phyloP scores from a whole-genome alignment of 35 echinoderm and acorn worm genomes.

The Lytechinus variegatus region DNA sequence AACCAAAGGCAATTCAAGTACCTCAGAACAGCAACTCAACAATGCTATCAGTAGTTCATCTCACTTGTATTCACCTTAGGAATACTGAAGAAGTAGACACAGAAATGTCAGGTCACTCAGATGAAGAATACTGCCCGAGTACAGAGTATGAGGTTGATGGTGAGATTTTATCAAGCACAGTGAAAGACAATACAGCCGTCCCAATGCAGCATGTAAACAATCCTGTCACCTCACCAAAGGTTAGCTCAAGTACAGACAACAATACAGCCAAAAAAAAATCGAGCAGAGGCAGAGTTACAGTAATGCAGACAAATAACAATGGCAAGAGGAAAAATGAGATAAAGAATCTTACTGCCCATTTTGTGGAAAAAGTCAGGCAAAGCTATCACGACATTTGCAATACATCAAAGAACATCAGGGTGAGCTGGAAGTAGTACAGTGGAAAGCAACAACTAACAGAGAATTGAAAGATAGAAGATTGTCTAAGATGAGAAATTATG shows the following conservation, averaged over 20 bases:
- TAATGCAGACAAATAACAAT: background rate
- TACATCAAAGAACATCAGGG: slow-evolving; percentile 64
- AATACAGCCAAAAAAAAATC: background rate
- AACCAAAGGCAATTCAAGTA: background rate
- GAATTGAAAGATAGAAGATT: slow-evolving; percentile 65
- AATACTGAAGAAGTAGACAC: background rate
- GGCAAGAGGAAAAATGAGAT: slow-evolving; percentile 67
- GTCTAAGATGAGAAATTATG: slow-evolving; percentile 75
- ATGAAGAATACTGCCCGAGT: background rate
- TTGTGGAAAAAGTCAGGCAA: slow-evolving; percentile 56
- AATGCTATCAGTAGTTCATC: background rate
- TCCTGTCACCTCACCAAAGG: background rate
- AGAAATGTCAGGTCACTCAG: background rate
- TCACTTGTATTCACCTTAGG: background rate
- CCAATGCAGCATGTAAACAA: background rate
- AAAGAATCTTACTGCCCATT: slow-evolving; percentile 75
- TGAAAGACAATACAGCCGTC: background rate
- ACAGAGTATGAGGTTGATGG: background rate
- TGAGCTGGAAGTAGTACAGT: slow-evolving; percentile 69
- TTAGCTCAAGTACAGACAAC: background rate
- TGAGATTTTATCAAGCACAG: background rate
- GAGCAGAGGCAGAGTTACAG: background rate
- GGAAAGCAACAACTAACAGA: slow-evolving; percentile 65
- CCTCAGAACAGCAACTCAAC: background rate
- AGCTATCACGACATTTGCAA: slow-evolving; percentile 68